phyloP scores from a whole-genome alignment of 2,888 invertebrate genomes.

The Lasioglossum calceatum region DNA sequence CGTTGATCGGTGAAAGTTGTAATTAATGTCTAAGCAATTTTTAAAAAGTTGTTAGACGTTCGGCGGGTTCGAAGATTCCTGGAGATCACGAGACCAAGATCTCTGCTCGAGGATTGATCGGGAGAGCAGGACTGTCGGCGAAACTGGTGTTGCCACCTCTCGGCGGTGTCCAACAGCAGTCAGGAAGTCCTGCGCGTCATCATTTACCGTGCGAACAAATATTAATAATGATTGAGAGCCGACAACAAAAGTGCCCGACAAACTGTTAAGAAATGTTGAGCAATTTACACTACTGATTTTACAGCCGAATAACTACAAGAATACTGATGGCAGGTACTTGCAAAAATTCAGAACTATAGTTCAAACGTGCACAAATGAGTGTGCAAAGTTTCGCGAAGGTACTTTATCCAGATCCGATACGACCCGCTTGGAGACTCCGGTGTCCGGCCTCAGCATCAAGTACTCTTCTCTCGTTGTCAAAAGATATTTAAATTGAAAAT shows the following conservation, averaged over 20 bases:
- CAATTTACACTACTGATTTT: no score
- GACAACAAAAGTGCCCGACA: background rate
- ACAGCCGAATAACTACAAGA: background rate
- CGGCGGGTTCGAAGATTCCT: background rate
- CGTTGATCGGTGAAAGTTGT: background rate
- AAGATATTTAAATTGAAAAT: no score
- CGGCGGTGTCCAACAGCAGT: constrained; percentile 22
- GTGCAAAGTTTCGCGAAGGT: background rate
- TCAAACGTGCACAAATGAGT: background rate
- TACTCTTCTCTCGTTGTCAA: no score
- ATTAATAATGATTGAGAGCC: background rate
- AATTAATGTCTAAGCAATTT: background rate
- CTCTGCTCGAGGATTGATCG: background rate
- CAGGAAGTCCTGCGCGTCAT: background rate
- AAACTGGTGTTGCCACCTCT: constrained; percentile 61
- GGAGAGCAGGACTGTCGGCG: background rate
- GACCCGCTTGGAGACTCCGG: background rate
- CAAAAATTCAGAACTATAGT: background rate
- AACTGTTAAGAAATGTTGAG: no score
- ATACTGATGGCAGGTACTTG: background rate
- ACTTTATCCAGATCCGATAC: background rate
- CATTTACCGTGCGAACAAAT: background rate
- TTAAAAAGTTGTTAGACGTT: background rate
- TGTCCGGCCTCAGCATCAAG: no score
- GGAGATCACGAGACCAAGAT: background rate